Evolutionary conservation across 2,797 vertebrate genomes (phyloP).

Genomic region (Betta splendens): DNA sequence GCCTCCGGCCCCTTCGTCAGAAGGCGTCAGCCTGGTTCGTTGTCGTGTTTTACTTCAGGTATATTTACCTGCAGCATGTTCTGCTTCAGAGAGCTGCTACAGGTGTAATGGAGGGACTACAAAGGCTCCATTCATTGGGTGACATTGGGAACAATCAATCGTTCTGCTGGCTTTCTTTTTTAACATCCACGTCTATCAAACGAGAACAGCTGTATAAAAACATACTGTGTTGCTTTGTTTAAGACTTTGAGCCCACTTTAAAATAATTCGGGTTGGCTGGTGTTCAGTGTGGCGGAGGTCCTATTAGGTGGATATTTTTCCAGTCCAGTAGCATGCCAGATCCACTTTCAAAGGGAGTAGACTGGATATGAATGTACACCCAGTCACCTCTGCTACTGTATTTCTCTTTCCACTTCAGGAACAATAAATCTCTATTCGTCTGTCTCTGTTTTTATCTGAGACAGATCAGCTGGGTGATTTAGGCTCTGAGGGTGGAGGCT

Average conservation of each 20-base stretch:
- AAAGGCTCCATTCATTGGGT: conserved; percentile 28
- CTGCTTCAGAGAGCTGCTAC: conserved; percentile 19
- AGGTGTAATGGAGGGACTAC: conserved; percentile 16
- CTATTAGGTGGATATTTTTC: conserved; percentile 45
- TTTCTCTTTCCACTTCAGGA: conserved; percentile 57
- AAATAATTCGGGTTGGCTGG: conserved; percentile 4
- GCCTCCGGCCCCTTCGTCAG: conserved; percentile 55
- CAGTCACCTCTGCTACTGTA: conserved; percentile 30
- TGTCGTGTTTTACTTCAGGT: conserved; percentile 33
- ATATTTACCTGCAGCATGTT: conserved; percentile 42
- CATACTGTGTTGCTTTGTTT: not conserved
- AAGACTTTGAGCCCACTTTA: conserved; percentile 9
- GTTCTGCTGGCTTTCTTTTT: conserved; percentile 15
- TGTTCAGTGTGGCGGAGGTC: conserved; percentile 11
- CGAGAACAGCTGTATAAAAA: conserved; percentile 13
- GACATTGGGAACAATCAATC: conserved; percentile 2
- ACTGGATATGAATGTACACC: conserved; percentile 23
- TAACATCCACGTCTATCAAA: not conserved
- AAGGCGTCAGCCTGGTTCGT: conserved; percentile 50
- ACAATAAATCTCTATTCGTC: conserved; percentile 63
- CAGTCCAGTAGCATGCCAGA: conserved; percentile 21
- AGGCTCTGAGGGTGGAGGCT: conserved; percentile 48
- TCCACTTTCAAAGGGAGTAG: conserved; percentile 29
- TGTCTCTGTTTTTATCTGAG: conserved; percentile 37
- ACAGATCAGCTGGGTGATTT: conserved; percentile 64